Base-by-base conservation (phyloP, 2,797 vertebrate genomes). In the Rhinophrynus dorsalis region DNA sequence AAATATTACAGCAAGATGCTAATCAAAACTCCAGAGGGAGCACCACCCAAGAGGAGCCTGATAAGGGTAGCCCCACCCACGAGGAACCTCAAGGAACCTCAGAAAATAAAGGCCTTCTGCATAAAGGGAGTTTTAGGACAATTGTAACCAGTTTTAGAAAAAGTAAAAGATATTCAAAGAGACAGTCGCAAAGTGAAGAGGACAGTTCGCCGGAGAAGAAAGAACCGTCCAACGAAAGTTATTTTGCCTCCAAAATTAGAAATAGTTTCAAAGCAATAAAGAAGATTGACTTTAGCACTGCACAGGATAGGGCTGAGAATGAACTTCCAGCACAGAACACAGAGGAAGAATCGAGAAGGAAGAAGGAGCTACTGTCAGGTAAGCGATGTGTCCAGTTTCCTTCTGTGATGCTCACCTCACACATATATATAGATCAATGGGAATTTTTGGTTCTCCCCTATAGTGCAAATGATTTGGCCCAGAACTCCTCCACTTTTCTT, bases 341-440 rank as follows among this genome's bases (percentile, higher is more conserved):
- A 5, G 26, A 29, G 15, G 59, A 26, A 35, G n/a, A n/a, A 4
- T 13, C 2, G 11, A 5, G 21, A 13, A 15, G 21, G 58, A 38
- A 24, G 5, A n/a, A 8, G 8, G 6, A 50, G 32, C n/a, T 50
- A 11, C 27, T 72, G 26, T 72, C 68, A 40, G 68, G 68, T 72
- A 50, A 72, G 68, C 15, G 6, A 12, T 11, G 4, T 55, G 15
- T n/a, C n/a, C n/a, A n/a, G n/a, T n/a, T n/a, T n/a, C n/a, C n/a
- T n/a, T n/a, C n/a, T n/a, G n/a, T n/a, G n/a, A n/a, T n/a, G n/a
- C n/a, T n/a, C n/a, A n/a, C n/a, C n/a, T n/a, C n/a, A n/a, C n/a
- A n/a, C n/a, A n/a, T n/a, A n/a, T n/a, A n/a, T n/a, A n/a, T n/a
- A n/a, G n/a, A n/a, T n/a, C n/a, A n/a, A n/a, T n/a, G n/a, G n/a